Conservation (phyloP, 2,888 invertebrate species). For the Perizoma affinitatum region DNA sequence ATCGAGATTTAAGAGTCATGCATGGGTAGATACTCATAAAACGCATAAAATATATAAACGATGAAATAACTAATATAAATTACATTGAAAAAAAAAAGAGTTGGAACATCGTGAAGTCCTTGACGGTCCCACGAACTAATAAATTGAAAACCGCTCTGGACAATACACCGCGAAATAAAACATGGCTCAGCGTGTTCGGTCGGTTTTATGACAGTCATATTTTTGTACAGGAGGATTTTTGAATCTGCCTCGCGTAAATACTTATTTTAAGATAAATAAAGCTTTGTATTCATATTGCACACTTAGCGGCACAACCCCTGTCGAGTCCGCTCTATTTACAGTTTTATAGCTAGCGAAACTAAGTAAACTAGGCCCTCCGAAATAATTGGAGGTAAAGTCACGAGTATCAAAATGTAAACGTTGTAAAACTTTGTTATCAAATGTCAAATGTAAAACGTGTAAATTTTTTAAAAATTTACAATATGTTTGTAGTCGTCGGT, state of each 20-base stretch:
- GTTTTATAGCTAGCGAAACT: no score
- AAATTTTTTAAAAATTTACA: no score
- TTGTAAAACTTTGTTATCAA: no score
- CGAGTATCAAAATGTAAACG: no score
- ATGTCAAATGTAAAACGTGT: no score
- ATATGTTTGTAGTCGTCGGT: no score
- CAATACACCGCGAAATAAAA: constrained; percentile 45
- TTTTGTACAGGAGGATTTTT: constrained; percentile 40
- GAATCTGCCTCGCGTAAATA: constrained; percentile 16
- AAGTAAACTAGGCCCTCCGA: no score
- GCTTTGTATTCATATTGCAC: neutral
- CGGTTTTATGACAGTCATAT: constrained; percentile 60
- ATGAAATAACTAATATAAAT: constrained; percentile 37
- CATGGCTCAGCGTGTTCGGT: constrained; percentile 35
- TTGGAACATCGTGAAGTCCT: constrained; percentile 29
- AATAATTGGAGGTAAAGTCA: no score
- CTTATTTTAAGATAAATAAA: constrained; percentile 6
- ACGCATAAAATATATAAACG: constrained; percentile 21
- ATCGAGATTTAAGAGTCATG: constrained; percentile 13
- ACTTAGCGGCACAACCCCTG: neutral
- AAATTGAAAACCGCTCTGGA: constrained; percentile 51
- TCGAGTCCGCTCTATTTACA: neutral
- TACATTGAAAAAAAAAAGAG: constrained; percentile 47
- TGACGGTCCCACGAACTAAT: constrained; percentile 43
- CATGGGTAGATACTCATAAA: constrained; percentile 3